Conservation (phyloP, 2,888 invertebrate genomes). For the Cantharis rufa region DNA sequence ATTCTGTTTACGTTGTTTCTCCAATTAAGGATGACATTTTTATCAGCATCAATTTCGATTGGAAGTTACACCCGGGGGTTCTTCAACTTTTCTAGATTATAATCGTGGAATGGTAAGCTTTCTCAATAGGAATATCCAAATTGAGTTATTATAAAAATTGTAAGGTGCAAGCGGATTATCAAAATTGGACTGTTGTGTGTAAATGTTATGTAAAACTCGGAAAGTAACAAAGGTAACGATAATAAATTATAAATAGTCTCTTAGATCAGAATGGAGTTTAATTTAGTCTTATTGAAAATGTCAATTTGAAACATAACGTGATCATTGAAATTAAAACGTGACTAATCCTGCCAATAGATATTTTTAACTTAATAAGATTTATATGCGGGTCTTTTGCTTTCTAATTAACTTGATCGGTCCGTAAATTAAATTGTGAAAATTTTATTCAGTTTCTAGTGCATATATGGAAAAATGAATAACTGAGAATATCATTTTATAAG, state of each 20-base stretch:
- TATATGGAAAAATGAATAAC: conserved; percentile 1
- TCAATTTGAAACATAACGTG: conserved; percentile 1
- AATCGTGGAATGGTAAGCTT: not conserved
- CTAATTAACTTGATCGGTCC: conserved; percentile 1
- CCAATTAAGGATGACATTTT: not conserved
- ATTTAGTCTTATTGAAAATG: not conserved
- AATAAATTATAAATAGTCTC: not conserved
- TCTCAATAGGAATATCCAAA: not conserved
- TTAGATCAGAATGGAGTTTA: not conserved
- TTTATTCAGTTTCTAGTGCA: not conserved
- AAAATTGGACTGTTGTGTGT: not conserved
- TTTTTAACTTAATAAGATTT: not conserved
- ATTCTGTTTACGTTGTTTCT: not conserved
- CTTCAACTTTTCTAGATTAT: not conserved
- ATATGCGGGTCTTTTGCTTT: conserved; percentile 3
- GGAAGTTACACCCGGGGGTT: not conserved
- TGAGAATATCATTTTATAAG: not conserved
- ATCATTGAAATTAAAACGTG: conserved; percentile 2
- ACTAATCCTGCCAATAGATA: not conserved
- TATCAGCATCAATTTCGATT: not conserved
- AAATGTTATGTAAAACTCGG: not conserved
- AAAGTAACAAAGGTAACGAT: not conserved
- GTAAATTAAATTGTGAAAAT: conserved; percentile 1
- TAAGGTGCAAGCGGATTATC: not conserved
- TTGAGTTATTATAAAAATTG: not conserved